These are phyloP conservation scores for Heterohyrax brucei DNA, from an alignment of 2,797 vertebrate genomes.

Conservation along the genomic window DNA sequence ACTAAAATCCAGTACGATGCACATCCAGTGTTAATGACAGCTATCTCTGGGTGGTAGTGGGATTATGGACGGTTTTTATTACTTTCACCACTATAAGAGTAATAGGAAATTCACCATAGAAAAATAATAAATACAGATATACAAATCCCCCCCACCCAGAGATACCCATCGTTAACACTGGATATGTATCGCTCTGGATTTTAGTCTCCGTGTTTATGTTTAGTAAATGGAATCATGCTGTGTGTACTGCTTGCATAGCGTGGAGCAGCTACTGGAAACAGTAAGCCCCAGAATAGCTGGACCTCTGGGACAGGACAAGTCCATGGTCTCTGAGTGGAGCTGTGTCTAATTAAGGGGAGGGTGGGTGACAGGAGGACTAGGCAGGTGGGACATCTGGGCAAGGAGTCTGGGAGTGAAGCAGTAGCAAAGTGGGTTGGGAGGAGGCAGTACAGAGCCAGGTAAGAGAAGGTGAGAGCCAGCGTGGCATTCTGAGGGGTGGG, in stretches of 20 bases:
- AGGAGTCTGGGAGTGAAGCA: neutral
- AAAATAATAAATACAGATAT: neutral
- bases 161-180: neutral
- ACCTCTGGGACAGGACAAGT: neutral
- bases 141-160: neutral
- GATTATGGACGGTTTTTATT: neutral
- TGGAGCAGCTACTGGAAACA: neutral
- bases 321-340: neutral
- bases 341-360: neutral
- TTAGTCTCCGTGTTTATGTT: neutral
- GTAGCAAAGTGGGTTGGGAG: rapidly evolving
- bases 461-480: neutral
- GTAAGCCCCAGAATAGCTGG: neutral
- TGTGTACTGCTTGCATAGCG: rapidly evolving
- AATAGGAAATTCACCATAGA: neutral
- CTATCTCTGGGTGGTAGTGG: neutral
- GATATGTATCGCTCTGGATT: neutral
- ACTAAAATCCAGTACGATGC: neutral
- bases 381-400: neutral
- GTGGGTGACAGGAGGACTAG: no score
- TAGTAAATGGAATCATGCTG: neutral
- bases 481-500: rapidly evolving
- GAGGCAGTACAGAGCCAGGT: neutral
- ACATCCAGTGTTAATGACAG: neutral
- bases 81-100: neutral